Percentiles rank a stretch among this genome's conserved stretches.
These are phyloP conservation scores for Lontra canadensis DNA, from an alignment of 2,113 vertebrate genomes.

Conservation along the genomic window DNA sequence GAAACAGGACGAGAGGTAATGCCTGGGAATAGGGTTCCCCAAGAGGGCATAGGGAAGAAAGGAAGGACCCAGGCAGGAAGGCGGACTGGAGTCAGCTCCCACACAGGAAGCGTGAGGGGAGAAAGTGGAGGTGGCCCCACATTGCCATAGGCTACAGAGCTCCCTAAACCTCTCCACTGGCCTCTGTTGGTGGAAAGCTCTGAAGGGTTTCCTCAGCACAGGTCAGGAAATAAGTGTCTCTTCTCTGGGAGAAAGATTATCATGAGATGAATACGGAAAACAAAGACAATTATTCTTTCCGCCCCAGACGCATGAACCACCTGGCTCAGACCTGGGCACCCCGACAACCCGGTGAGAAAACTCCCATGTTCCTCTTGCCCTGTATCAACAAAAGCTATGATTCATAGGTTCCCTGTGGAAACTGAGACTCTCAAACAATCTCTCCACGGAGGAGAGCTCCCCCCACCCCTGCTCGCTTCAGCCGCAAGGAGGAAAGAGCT, in stretches of 20 bases:
- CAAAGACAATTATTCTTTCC: conserved; percentile 56
- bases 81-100: neutral
- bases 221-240: conserved; percentile 21
- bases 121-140: neutral
- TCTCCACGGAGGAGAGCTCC: neutral
- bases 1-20: neutral
- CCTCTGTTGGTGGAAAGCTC: neutral
- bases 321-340: neutral
- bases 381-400: conserved; percentile 70
- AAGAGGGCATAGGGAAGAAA: neutral
- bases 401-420: conserved; percentile 55
- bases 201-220: neutral
- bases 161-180: neutral
- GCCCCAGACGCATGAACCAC: neutral
- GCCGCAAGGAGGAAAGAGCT: neutral
- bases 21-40: neutral
- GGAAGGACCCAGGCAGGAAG: neutral
- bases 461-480: neutral
- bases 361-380: neutral
- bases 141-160: neutral
- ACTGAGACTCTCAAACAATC: conserved; percentile 48
- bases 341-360: neutral
- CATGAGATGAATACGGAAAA: neutral
- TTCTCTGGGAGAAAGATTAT: conserved; percentile 49
- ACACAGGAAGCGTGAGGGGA: neutral